Evolutionary conservation across 2,888 invertebrate species (phyloP), one percentile per base, ranked within the genome.

Genomic region (Sycophila texana): DNA sequence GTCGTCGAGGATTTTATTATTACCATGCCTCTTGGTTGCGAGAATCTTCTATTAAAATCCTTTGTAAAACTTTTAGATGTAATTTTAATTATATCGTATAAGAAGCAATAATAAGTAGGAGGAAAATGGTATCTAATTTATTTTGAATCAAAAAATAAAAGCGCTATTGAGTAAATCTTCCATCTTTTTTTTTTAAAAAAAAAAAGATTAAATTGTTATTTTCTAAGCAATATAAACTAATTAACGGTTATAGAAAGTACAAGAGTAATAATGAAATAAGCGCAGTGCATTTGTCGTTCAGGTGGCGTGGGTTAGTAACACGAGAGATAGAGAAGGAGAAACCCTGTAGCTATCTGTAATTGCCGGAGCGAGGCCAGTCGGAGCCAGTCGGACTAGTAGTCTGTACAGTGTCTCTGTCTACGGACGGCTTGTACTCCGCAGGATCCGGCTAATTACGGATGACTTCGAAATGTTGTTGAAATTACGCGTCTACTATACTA

Each of bases 341-440:
- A 16, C 39, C 47, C 83, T 73, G 81, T 83, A 82, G 81, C 81
- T 83, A 80, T 76, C 84, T 81, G 84, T 86, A 87, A 87, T 86
- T 87, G 86, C 85, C 72, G 79, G 79, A 83, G 84, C 39, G 39
- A 86, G 84, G 82, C 82, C 80, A 84, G 83, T 76, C 84, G 72
- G 76, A 82, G 78, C 83, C 81, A 63, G 75, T 82, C 79, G 39
- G 39, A 39, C 39, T 39, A 39, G 39, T 39, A 39, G 39, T 82
- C 77, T 61, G 26, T 70, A 39, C 39, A 39, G 70, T 76, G 73
- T 81, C 63, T 78, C 67, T 67, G 63, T 70, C 67, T 53, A 61
- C 49, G 65, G 71, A 70, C 39, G 22, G 72, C 77, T 80, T 82
- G 77, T 77, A 78, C 73, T 80, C 63, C 66, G 67, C 67, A 72